These are phyloP conservation scores for Sapajus apella DNA, from an alignment of 2,113 vertebrate species.

Conservation along the genomic window DNA sequence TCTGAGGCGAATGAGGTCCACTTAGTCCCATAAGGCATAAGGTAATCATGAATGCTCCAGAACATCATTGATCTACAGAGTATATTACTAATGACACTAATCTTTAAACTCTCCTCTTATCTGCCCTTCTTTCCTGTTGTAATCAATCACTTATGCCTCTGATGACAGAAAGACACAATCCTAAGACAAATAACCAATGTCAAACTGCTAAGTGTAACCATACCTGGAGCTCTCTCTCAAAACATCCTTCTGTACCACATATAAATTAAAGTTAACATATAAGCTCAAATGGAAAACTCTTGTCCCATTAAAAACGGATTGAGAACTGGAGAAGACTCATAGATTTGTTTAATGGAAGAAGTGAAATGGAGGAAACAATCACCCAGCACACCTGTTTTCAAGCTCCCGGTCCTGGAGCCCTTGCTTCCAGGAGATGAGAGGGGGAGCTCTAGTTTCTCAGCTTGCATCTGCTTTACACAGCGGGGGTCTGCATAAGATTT, in stretches of 20 bases:
- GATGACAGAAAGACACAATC: background rate
- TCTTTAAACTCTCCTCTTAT: background rate
- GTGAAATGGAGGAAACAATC: background rate
- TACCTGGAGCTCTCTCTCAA: background rate
- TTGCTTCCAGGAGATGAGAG: rapidly evolving
- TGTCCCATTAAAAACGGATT: background rate
- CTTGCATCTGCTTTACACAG: background rate
- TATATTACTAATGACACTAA: background rate
- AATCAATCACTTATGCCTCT: background rate
- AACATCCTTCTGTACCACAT: background rate
- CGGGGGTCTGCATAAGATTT: background rate
- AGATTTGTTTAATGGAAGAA: background rate
- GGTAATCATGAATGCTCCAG: background rate
- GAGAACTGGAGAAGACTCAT: background rate
- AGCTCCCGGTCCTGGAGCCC: background rate
- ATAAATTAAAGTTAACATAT: background rate
- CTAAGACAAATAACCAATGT: background rate
- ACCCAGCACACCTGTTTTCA: background rate
- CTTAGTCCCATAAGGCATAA: background rate
- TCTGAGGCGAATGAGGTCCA: background rate
- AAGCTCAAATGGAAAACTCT: background rate
- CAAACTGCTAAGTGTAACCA: background rate
- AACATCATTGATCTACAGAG: background rate
- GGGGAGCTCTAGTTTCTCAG: background rate
- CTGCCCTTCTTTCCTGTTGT: background rate